Evolutionary conservation across 2,113 vertebrate genomes (phyloP), one percentile per base, ranked within the genome.

Genomic region (Bos javanicus): DNA sequence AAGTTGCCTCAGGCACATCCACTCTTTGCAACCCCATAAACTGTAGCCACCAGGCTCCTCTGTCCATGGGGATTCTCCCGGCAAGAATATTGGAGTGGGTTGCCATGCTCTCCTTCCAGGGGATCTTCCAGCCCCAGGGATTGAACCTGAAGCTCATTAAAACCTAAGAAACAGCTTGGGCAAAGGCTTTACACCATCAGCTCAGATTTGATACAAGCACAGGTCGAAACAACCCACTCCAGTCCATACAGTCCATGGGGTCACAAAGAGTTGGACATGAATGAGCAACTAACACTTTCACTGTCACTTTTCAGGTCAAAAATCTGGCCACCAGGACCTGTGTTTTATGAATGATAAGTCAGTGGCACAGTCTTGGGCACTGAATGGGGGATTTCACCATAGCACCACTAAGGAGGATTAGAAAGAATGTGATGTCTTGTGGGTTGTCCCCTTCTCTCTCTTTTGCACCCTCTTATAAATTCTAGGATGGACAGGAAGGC

Each of bases 131-230:
- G 19, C 19, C 67, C 10, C 67, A 71, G n/a, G 67, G 67, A 23
- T 71, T 2, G 10, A 71, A 71, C n/a, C n/a, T 39, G n/a, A 71
- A 71, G 57, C 28, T 93, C 90, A 52, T 74, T 84, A 76, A 96
- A 92, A 78, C 50, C 59, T 87, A 64, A 85, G 30, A 48, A 93
- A 60, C 15, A 56, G n/a, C 78, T 56, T 57, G 43, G 67, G 19
- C 83, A 60, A 89, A 86, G 48, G 3, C 54, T 12, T 14, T 71
- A 13, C 0, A 28, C 50, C 88, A 46, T 67, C 30, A 60, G 43
- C 59, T 89, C 10, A 17, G 23, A 60, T 19, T 2, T 28, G 57
- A 43, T 36, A 26, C 12, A 83, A 76, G 33, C 17, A 85, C 25
- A n/a, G 9, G 64, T 39, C 6, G 5, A 74, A 74, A 39, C 67